These are phyloP conservation scores for Torymus tubicola DNA, from an alignment of 2,888 invertebrate genomes.

Conservation along the genomic window DNA sequence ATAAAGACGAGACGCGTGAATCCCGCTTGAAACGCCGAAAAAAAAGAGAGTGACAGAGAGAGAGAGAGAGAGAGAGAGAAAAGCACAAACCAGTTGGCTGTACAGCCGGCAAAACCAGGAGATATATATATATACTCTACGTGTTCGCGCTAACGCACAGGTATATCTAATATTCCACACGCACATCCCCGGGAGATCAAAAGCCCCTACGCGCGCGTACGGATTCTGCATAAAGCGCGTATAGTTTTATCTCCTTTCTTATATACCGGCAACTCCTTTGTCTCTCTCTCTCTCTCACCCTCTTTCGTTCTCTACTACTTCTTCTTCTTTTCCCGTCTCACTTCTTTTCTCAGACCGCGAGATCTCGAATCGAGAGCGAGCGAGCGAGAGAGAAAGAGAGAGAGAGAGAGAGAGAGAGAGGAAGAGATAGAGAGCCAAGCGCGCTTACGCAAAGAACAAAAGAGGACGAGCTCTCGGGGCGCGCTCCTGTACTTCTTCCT, in stretches of 20 bases:
- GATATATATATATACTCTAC: not conserved
- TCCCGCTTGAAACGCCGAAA: too few relatives aligned
- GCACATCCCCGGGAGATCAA: conserved; percentile 30
- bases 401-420: too few relatives aligned
- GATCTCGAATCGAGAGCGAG: conserved; percentile 31
- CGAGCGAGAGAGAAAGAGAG: conserved; percentile 51
- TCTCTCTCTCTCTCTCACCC: conserved; percentile 46
- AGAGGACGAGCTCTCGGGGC: conserved; percentile 67
- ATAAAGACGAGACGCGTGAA: not conserved
- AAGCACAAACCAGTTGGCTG: not conserved
- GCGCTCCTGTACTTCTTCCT: conserved; percentile 54
- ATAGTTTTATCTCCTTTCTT: conserved; percentile 48
- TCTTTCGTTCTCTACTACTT: conserved; percentile 48
- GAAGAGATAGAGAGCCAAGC: conserved; percentile 61
- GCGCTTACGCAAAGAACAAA: conserved; percentile 65
- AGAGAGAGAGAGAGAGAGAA: not conserved
- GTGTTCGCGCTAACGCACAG: not conserved
- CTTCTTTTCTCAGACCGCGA: conserved; percentile 54
- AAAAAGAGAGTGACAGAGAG: not conserved
- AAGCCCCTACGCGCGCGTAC: conserved; percentile 2
- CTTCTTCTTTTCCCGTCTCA: too few relatives aligned
- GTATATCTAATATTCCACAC: conserved; percentile 9
- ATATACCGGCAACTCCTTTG: conserved; percentile 11
- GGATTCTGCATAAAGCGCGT: conserved; percentile 37
- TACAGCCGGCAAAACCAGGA: not conserved